These are phyloP conservation scores for Piaya cayana DNA, from an alignment of 2,113 vertebrate genomes.

Conservation along the genomic window DNA sequence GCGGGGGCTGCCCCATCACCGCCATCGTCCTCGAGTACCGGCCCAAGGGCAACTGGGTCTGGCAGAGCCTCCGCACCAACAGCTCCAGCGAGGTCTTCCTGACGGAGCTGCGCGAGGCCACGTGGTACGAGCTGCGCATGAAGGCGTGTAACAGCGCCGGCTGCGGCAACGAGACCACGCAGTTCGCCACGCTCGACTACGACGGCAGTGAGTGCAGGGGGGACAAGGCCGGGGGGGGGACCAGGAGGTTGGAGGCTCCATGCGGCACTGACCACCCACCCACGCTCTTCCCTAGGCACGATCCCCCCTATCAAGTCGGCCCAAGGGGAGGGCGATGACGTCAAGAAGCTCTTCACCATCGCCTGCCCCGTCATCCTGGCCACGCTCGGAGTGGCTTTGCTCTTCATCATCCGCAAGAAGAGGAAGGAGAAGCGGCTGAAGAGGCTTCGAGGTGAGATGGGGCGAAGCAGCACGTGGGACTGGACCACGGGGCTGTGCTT, in stretches of 20 bases:
- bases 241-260: fast-evolving
- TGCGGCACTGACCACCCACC: fast-evolving
- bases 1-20: conserved; percentile 93
- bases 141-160: conserved; percentile 97
- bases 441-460: conserved; percentile 87
- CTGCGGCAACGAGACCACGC: conserved; percentile 93
- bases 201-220: conserved; percentile 89
- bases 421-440: conserved; percentile 97
- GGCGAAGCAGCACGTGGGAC: fast-evolving
- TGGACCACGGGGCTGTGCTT: fast-evolving
- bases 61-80: conserved; percentile 92
- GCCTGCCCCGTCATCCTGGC: conserved; percentile 94
- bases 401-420: conserved; percentile 95
- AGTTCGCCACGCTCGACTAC: conserved; percentile 96
- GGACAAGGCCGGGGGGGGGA: fast-evolving
- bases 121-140: conserved; percentile 99
- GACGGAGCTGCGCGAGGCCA: conserved; percentile 93
- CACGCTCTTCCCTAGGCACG: conserved; percentile 77
- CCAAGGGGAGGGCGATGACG: conserved; percentile 90
- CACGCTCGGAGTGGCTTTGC: conserved; percentile 89
- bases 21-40: conserved; percentile 91
- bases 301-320: conserved; percentile 97
- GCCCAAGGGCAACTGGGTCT: conserved; percentile 93
- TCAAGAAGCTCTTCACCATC: conserved; percentile 97
- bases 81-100: conserved; percentile 91